A percentile compares a stretch with the other conserved stretches of the same genome.
Evolutionary conservation across 2,797 vertebrate genomes (phyloP).

Genomic region (Syncerus caffer): DNA sequence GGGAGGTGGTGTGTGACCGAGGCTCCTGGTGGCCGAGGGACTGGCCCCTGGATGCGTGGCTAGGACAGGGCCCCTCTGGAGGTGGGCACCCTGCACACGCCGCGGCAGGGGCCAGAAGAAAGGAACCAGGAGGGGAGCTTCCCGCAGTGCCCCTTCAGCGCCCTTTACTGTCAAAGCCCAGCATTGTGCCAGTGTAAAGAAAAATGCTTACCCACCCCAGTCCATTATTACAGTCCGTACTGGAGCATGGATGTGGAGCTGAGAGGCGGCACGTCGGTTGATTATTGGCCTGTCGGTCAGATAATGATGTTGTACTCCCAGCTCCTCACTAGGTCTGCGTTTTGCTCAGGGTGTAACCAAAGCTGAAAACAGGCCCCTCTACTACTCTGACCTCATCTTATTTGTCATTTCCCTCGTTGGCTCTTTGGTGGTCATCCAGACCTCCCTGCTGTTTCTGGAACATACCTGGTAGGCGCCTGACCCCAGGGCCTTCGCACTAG

Average conservation of each 20-base stretch:
- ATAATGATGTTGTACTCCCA: not conserved
- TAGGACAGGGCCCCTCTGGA: not conserved
- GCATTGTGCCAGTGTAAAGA: not conserved
- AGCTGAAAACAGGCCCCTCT: not conserved
- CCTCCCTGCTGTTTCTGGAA: not conserved
- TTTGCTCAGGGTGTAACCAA: not conserved
- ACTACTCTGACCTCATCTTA: not conserved
- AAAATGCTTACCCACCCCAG: not conserved
- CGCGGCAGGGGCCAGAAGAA: not conserved
- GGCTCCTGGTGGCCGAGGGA: not conserved
- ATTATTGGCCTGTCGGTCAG: not conserved
- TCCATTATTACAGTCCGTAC: not conserved
- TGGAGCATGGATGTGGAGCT: not conserved
- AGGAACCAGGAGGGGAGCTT: not conserved
- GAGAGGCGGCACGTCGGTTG: not conserved
- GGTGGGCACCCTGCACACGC: not conserved
- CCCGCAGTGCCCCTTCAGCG: not conserved
- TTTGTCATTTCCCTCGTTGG: not conserved
- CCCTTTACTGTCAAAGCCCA: not conserved
- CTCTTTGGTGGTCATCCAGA: not conserved
- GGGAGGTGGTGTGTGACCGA: not conserved
- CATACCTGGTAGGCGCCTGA: not conserved
- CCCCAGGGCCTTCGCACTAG: not conserved
- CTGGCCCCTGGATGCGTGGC: not conserved
- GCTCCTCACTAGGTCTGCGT: not conserved